phyloP scores from a whole-genome alignment of 2,113 vertebrate genomes.

The Pituophis catenifer region DNA sequence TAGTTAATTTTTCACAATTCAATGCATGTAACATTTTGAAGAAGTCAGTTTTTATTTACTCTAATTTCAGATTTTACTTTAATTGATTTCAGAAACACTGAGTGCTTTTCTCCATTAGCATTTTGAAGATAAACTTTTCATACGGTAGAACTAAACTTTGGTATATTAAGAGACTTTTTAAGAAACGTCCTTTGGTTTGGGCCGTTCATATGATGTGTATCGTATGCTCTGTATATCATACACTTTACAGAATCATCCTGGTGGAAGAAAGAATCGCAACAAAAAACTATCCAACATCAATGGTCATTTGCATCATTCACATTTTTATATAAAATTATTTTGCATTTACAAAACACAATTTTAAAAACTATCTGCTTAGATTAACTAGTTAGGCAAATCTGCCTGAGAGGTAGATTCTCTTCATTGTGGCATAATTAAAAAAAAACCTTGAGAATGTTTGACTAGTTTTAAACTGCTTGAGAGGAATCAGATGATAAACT shows the following conservation, averaged over 20 bases:
- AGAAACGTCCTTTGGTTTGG: constrained; percentile 15
- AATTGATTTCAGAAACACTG: not conserved
- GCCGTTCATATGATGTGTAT: constrained; percentile 13
- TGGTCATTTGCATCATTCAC: constrained; percentile 34
- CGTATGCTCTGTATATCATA: constrained; percentile 16
- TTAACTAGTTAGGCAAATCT: constrained; percentile 30
- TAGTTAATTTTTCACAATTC: constrained; percentile 14
- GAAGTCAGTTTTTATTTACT: not conserved
- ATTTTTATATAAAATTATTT: constrained; percentile 25
- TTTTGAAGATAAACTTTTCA: not conserved
- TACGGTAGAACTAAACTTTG: not conserved
- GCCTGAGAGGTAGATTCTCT: constrained; percentile 54
- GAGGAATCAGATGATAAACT: not conserved
- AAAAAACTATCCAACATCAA: constrained; percentile 34
- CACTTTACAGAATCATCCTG: constrained; percentile 28
- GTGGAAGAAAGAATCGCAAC: not conserved
- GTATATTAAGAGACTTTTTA: constrained; percentile 12
- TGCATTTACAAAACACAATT: constrained; percentile 23
- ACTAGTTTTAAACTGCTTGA: not conserved
- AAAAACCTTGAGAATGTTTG: not conserved
- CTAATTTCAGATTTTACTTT: constrained; percentile 6
- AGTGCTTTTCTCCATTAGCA: not conserved
- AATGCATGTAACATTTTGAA: not conserved
- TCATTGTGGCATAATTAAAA: constrained; percentile 13
- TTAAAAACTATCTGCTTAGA: constrained; percentile 14